Base-by-base conservation (phyloP, 2,113 vertebrate genomes). In the Ondatra zibethicus region DNA sequence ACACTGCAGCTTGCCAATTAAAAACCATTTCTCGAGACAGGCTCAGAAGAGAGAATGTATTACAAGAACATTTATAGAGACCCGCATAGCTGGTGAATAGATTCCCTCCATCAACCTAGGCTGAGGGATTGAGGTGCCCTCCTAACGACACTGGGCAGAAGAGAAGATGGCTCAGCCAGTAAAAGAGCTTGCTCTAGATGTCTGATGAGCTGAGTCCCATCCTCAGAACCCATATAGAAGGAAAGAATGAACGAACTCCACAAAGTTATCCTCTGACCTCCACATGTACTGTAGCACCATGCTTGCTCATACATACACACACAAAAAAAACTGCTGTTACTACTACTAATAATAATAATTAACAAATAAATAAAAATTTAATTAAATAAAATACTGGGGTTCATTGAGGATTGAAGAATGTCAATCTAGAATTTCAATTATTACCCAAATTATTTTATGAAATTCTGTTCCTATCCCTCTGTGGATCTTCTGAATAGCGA, bases 21-120 rank as follows among this genome's bases (percentile, higher is more conserved):
- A 86, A 96, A 95, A 50, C 21, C 36, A 55, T 93, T 93, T 92
- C 52, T 50, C 66, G 76, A 92, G 47, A 73, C 78, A 45, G 70
- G 73, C 80, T 39, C 13, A 70, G 68, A 94, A 55, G 39, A 76
- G 23, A 63, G 7, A 65, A 10, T 1, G 9, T 94, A 65, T 36
- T 36, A 10, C 23, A 12, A 93, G 72, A 92, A 61, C 58, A 50
- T 45, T 55, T 21, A 92, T n/a, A 90, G 25, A 58, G 47, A 42
- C 19, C 93, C 23, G 25, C 81, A 82, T 55, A 29, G 21, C 25
- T 47, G 25, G 65, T 17, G 29, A 87, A 39, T 47, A 52, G 14
- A 9, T 87, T 52, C 50, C 86, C 82, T 72, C 78, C 77, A 70
- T 21, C 1, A 0, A 16, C 25, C 45, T 81, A 39, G 39, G 39